Evolutionary conservation across 1,140 invertebrate genomes (phyloP).

Genomic region (Lanistes nyassanus): DNA sequence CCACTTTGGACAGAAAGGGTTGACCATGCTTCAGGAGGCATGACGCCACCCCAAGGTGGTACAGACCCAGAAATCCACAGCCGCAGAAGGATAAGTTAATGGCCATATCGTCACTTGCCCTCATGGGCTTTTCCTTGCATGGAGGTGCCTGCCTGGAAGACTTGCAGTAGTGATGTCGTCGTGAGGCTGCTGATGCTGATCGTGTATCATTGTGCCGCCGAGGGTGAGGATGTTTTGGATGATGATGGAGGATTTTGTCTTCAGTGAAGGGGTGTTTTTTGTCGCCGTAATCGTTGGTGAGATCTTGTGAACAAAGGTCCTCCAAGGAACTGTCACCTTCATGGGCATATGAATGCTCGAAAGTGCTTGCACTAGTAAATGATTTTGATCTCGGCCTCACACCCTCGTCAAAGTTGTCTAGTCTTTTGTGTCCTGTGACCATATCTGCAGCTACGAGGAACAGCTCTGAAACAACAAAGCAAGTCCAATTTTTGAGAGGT

Average conservation of each 20-base stretch:
- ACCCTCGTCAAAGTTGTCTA: no score
- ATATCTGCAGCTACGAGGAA: no score
- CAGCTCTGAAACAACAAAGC: no score
- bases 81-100: slow-evolving; percentile 58
- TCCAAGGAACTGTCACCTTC: no score
- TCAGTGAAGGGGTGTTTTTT: background rate
- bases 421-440: no score
- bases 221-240: background rate
- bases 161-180: background rate
- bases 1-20: slow-evolving; percentile 42
- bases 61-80: slow-evolving; percentile 59
- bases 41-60: slow-evolving; percentile 56
- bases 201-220: background rate
- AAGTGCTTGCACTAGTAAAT: no score
- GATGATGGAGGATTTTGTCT: background rate
- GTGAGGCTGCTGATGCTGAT: background rate
- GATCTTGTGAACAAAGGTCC: no score
- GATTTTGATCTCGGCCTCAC: no score
- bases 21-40: slow-evolving; percentile 48
- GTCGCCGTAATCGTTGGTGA: background rate
- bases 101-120: slow-evolving; percentile 24
- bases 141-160: background rate
- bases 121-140: background rate
- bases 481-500: no score
- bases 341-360: no score